These are phyloP conservation scores for Leuciscus waleckii DNA, from an alignment of 2,797 vertebrate species.

Conservation along the genomic window DNA sequence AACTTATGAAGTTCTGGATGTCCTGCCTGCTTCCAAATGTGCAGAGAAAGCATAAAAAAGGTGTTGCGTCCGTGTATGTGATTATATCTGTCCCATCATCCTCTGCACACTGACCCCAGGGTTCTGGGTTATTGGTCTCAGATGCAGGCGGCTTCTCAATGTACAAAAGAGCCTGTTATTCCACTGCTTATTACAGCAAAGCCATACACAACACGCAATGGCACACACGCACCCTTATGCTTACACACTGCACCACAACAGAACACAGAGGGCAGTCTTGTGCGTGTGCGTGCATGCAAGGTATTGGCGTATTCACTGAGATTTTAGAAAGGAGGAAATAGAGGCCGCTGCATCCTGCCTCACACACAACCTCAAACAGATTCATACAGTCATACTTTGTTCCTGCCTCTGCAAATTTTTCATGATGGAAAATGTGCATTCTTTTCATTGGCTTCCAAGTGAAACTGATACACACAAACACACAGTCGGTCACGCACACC, in stretches of 20 bases:
- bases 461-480: slow-evolving; percentile 48
- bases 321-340: slow-evolving; percentile 39
- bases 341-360: slow-evolving; percentile 48
- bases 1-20: slow-evolving; percentile 80
- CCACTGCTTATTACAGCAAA: slow-evolving; percentile 81
- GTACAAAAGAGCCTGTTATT: slow-evolving; percentile 88
- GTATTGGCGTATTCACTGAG: slow-evolving; percentile 35
- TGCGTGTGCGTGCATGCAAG: slow-evolving; percentile 45
- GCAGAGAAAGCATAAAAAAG: slow-evolving; percentile 85
- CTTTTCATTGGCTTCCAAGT: slow-evolving; percentile 21
- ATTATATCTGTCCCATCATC: slow-evolving; percentile 87
- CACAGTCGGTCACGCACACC: slow-evolving; percentile 18
- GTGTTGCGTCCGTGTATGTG: slow-evolving; percentile 85
- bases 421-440: slow-evolving; percentile 29
- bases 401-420: slow-evolving; percentile 27
- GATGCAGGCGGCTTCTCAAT: slow-evolving; percentile 82
- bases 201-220: slow-evolving; percentile 69
- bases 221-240: slow-evolving; percentile 19
- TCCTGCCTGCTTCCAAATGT: slow-evolving; percentile 79
- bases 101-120: slow-evolving; percentile 81
- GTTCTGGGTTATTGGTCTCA: slow-evolving; percentile 86
- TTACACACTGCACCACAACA: slow-evolving; percentile 55
- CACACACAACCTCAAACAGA: slow-evolving; percentile 37
- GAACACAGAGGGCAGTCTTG: slow-evolving; percentile 44
- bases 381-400: slow-evolving; percentile 36